Base-by-base conservation (phyloP, 2,113 vertebrate species). In the Ivindomyrus marchei region DNA sequence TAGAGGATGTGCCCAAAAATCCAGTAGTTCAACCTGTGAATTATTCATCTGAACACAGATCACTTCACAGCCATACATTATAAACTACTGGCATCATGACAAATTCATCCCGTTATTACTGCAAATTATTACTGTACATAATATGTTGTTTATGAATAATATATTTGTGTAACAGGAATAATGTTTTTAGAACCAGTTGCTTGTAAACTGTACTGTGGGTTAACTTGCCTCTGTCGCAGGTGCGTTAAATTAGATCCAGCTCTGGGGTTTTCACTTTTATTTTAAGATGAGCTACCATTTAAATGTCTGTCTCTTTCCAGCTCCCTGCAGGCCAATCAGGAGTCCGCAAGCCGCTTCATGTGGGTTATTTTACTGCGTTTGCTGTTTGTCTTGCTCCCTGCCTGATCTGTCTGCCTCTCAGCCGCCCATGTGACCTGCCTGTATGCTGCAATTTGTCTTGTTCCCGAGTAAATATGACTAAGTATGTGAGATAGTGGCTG, bases 91-190 rank as follows among this genome's bases (percentile, higher is more conserved):
- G 21, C 24, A 24, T 46, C 42, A 50, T 27, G 46, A 86, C 47
- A 86, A 50, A 49, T 86, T 49, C 3, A 85, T 85, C 46, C 84
- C 0, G 10, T 24, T 50, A 50, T 86, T 17, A 17, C 50, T 56
- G 11, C 46, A 50, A 56, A 15, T 56, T 36, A 6, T 50, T 80
- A 15, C 36, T 80, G 36, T 42, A 53, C 31, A 87, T 27, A 87
- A 47, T 5, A 27, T 15, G 21, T 31, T 86, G 24, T 89, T 92
- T 90, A 92, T 92, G 90, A 92, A 92, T 92, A 91, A 92, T 87
- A 85, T 24, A 70, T 52, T n/a, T 1, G 19, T 7, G 70, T 92
- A 91, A 88, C 88, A 42, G 45, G 89, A 53, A 46, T 90, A 80
- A 77, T 15, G 74, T 42, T 80, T 39, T 80, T 6, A 80, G 74